Conservation (phyloP, 2,888 invertebrate species). For the Plagodis pulveraria region DNA sequence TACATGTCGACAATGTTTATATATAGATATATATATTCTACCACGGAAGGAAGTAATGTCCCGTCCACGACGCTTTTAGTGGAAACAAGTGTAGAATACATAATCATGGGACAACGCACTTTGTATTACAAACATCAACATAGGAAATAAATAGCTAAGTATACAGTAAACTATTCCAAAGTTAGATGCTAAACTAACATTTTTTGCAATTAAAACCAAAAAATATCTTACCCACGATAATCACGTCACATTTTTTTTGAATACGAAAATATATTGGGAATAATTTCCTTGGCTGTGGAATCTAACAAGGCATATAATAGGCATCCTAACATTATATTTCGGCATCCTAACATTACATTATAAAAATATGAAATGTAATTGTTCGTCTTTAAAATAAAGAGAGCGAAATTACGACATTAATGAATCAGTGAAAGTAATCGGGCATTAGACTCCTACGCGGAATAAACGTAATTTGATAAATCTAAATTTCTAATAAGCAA, state of each 20-base stretch:
- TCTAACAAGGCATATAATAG: neutral
- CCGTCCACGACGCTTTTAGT: constrained; percentile 23
- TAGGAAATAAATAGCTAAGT: neutral
- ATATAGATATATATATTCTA: constrained; percentile 13
- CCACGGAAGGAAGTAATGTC: constrained; percentile 51
- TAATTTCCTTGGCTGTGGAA: no score
- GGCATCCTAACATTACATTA: no score
- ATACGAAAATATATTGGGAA: neutral
- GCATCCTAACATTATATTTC: no score
- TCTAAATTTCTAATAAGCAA: constrained; percentile 58
- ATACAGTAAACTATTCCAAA: no score
- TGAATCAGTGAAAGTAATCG: constrained; percentile 53
- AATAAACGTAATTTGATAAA: constrained; percentile 46
- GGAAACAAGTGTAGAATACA: constrained; percentile 24
- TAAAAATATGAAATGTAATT: constrained; percentile 1
- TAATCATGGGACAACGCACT: neutral
- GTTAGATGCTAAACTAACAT: no score
- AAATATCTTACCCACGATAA: no score
- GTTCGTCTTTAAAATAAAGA: neutral
- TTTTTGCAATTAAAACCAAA: no score
- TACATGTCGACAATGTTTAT: neutral
- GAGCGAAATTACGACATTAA: constrained; percentile 37
- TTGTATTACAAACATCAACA: neutral
- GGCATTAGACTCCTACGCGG: constrained; percentile 45
- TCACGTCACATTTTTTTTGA: no score